Conservation (phyloP, 2,797 vertebrate genomes). For the Rhinophrynus dorsalis region DNA sequence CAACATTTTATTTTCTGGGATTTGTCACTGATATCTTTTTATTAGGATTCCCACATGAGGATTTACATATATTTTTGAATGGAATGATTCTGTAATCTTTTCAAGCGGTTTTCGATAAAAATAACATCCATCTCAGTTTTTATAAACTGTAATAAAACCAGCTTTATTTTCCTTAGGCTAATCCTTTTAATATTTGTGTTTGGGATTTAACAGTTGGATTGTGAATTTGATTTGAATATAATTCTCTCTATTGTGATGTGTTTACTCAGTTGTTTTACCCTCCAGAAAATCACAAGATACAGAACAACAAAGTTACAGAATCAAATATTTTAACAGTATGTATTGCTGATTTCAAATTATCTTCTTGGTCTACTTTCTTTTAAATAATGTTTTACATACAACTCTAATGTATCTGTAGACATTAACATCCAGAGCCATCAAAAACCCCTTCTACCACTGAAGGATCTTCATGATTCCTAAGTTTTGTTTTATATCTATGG, state of each 20-base stretch:
- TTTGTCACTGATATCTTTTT: constrained; percentile 1
- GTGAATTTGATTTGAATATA: constrained; percentile 45
- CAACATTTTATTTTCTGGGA: constrained; percentile 9
- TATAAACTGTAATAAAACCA: constrained; percentile 45
- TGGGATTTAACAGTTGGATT: constrained; percentile 45
- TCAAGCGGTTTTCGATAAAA: constrained; percentile 39
- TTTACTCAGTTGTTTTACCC: constrained; percentile 28
- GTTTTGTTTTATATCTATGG: no score
- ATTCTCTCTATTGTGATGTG: constrained; percentile 27
- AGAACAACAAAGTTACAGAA: constrained; percentile 15
- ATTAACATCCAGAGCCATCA: not conserved
- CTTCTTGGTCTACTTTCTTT: constrained; percentile 1
- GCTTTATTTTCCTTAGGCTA: constrained; percentile 44
- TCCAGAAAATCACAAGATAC: constrained; percentile 30
- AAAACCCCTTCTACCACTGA: not conserved
- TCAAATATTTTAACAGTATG: constrained; percentile 17
- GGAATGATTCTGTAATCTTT: constrained; percentile 42
- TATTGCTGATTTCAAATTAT: constrained; percentile 19
- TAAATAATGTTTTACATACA: not conserved
- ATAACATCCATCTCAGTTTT: constrained; percentile 32
- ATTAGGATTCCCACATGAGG: constrained; percentile 22
- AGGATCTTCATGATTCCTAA: not conserved
- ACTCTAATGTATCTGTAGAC: not conserved
- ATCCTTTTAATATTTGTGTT: constrained; percentile 49
- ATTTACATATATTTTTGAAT: constrained; percentile 40